A percentile compares a stretch with the other conserved stretches of the same genome.
Evolutionary conservation across 35 echinoderm and acorn worm genomes (phyloP).

Genomic region (Lytechinus variegatus): DNA sequence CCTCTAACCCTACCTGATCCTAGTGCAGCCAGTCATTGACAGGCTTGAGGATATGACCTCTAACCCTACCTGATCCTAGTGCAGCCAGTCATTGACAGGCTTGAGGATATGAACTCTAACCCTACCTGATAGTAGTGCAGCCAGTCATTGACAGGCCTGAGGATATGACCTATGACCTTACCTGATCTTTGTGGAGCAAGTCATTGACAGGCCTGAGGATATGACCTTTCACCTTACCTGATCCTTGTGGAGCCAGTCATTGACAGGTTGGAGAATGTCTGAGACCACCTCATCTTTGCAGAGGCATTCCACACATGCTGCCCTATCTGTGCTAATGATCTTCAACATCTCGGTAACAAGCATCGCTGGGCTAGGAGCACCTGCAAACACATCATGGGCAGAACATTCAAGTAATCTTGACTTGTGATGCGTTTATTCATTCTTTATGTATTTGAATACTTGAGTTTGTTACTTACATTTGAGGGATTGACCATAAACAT

Average conservation of each 20-base stretch:
- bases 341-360: slow-evolving; percentile 86
- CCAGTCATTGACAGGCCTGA: too few relatives aligned
- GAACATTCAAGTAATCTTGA: neutral
- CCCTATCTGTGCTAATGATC: slow-evolving; percentile 57
- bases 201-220: neutral
- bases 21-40: slow-evolving; percentile 70
- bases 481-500: too few relatives aligned
- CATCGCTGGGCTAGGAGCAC: slow-evolving; percentile 54
- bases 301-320: slow-evolving; percentile 73
- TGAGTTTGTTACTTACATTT: too few relatives aligned
- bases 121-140: neutral
- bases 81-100: slow-evolving; percentile 49
- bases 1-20: slow-evolving; percentile 55
- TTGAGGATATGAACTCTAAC: neutral
- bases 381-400: neutral
- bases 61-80: slow-evolving; percentile 67
- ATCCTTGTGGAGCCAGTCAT: slow-evolving; percentile 67
- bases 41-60: slow-evolving; percentile 67
- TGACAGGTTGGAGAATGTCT: slow-evolving; percentile 77
- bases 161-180: neutral
- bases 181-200: too few relatives aligned
- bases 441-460: too few relatives aligned
- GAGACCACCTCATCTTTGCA: slow-evolving; percentile 77
- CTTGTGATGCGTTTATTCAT: neutral
- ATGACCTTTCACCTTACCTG: slow-evolving; percentile 47